phyloP scores from a whole-genome alignment of 2,888 invertebrate genomes.

The Oeneis ivallda region DNA sequence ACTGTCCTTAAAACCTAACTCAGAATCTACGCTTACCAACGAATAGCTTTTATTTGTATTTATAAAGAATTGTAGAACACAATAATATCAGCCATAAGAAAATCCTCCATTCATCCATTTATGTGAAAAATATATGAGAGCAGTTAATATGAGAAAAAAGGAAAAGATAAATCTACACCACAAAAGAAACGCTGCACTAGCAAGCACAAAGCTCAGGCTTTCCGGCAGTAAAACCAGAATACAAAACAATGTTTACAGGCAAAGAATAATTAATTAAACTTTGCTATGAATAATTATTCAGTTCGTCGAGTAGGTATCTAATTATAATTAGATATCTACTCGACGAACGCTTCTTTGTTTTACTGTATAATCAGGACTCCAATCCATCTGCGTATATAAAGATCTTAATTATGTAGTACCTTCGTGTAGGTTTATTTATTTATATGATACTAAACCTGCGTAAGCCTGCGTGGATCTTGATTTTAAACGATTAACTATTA shows the following conservation, averaged over 20 bases:
- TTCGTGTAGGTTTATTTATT: background rate
- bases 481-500: too few species aligned
- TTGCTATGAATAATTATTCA: slow-evolving; percentile 4
- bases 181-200: slow-evolving; percentile 3
- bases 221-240: background rate
- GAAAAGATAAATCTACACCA: background rate
- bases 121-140: background rate
- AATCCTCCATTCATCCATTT: too few species aligned
- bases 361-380: background rate
- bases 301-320: too few species aligned
- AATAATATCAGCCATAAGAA: too few species aligned
- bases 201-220: slow-evolving; percentile 5
- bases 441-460: too few species aligned
- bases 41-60: too few species aligned
- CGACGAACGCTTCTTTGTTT: background rate
- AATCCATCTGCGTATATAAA: background rate
- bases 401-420: background rate
- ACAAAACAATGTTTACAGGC: background rate
- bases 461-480: too few species aligned
- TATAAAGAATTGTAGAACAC: too few species aligned
- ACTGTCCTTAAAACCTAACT: too few species aligned
- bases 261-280: background rate
- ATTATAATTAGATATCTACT: background rate
- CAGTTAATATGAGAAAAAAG: background rate
- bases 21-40: too few species aligned